Base-by-base conservation (phyloP, 2,797 vertebrate species). In the Apogon hyalosoma region DNA sequence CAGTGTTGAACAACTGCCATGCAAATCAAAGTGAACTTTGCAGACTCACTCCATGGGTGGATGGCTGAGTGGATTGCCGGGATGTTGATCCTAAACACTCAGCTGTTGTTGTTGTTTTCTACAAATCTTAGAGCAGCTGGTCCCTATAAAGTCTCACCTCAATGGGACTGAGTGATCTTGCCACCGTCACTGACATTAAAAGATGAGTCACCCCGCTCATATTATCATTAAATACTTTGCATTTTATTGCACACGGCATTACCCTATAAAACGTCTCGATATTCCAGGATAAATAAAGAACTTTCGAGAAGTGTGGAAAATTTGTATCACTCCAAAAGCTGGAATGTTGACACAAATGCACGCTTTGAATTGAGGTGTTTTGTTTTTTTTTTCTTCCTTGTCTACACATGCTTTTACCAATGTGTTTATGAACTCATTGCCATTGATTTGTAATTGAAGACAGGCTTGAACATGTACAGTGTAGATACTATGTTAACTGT, bases 131-230 rank as follows among this genome's bases (percentile, higher is more conserved):
- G 55, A 63, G 43, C 87, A 90, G 84, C 84, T 90, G 88, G 60
- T 89, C 82, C 83, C 75, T 67, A 90, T 88, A 84, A 85, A 89
- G 63, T 56, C 52, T 84, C 73, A 73, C 69, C 68, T 82, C 70
- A 80, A 64, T 63, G 61, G 57, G 49, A 66, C 67, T 50, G 59
- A 80, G 72, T 50, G 56, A 67, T 58, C 54, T 42, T 14, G 40
- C 33, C 33, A 36, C 79, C 16, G 19, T 49, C 53, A 48, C 78
- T 70, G 59, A 50, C 70, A 66, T 47, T 45, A 47, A 63, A 60
- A 77, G 60, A 62, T 71, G 33, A 73, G 67, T 69, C 33, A n/a
- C 48, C 41, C 31, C 11, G 11, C 51, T 62, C 79, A 67, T 75
- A 21, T 60, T 73, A 75, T 41, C 15, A 18, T 69, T 69, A 43